phyloP scores from a whole-genome alignment of 2,113 vertebrate genomes.

The Pelusios castaneus region DNA sequence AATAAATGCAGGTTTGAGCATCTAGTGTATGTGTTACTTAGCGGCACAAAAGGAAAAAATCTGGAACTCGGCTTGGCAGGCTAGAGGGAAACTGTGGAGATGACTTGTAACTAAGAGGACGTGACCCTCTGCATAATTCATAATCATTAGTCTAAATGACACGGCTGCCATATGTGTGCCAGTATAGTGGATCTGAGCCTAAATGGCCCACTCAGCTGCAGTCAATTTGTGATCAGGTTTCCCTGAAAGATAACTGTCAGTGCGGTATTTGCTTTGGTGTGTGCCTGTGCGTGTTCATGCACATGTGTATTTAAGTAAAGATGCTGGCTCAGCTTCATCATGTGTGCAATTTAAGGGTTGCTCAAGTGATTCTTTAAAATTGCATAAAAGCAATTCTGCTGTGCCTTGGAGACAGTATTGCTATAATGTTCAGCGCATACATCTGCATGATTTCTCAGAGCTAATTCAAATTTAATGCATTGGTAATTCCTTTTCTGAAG shows the following conservation, averaged over 20 bases:
- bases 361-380: constrained; percentile 82
- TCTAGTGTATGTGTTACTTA: constrained; percentile 73
- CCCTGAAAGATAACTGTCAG: constrained; percentile 65
- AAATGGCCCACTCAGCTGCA: constrained; percentile 71
- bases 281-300: not conserved
- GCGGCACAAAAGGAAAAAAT: constrained; percentile 39
- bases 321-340: constrained; percentile 81
- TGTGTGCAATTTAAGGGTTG: constrained; percentile 78
- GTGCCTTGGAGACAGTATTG: constrained; percentile 76
- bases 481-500: constrained; percentile 77
- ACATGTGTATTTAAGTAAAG: constrained; percentile 48
- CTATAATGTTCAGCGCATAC: constrained; percentile 78
- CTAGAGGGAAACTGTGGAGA: constrained; percentile 77
- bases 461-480: constrained; percentile 86
- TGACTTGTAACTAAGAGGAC: constrained; percentile 84
- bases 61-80: constrained; percentile 56
- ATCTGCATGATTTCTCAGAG: constrained; percentile 84
- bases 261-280: constrained; percentile 48
- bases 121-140: constrained; percentile 84
- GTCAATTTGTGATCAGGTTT: constrained; percentile 68
- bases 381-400: constrained; percentile 80
- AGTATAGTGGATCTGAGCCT: constrained; percentile 44
- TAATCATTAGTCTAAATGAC: constrained; percentile 85
- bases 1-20: constrained; percentile 73
- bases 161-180: constrained; percentile 73